A percentile compares a stretch with the other conserved stretches of the same genome.
phyloP scores from a whole-genome alignment of 1,140 invertebrate species.

The Brachionus paranguensis region DNA sequence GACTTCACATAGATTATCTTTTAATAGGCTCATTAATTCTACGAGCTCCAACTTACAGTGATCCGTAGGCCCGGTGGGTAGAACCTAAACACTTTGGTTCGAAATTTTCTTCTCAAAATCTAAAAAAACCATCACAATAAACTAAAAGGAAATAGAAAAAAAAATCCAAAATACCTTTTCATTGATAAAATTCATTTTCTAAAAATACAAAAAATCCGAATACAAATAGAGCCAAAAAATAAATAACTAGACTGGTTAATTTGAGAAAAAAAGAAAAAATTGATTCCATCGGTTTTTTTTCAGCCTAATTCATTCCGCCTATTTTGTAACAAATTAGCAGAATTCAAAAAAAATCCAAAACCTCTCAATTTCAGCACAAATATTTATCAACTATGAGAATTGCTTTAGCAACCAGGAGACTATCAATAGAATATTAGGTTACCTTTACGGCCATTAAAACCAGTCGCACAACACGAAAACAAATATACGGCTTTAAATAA shows the following conservation, averaged over 20 bases:
- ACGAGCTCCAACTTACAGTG: no score
- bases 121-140: neutral
- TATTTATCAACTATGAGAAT: constrained; percentile 1
- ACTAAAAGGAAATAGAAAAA: neutral
- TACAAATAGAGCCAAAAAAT: neutral
- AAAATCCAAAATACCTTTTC: neutral
- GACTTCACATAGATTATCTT: neutral
- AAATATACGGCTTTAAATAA: constrained; percentile 1
- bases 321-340: neutral
- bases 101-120: constrained; percentile 19
- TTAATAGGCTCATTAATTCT: neutral
- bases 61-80: neutral
- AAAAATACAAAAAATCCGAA: neutral
- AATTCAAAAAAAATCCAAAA: neutral
- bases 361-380: neutral
- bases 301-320: neutral
- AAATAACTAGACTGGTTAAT: neutral
- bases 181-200: constrained; percentile 16
- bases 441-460: neutral
- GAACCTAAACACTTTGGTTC: constrained; percentile 10
- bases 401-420: neutral
- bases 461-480: neutral
- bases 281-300: neutral
- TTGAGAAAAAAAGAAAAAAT: neutral
- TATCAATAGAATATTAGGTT: neutral